Evolutionary conservation across 2,113 vertebrate genomes (phyloP).

Genomic region (Triplophysa tibetana): DNA sequence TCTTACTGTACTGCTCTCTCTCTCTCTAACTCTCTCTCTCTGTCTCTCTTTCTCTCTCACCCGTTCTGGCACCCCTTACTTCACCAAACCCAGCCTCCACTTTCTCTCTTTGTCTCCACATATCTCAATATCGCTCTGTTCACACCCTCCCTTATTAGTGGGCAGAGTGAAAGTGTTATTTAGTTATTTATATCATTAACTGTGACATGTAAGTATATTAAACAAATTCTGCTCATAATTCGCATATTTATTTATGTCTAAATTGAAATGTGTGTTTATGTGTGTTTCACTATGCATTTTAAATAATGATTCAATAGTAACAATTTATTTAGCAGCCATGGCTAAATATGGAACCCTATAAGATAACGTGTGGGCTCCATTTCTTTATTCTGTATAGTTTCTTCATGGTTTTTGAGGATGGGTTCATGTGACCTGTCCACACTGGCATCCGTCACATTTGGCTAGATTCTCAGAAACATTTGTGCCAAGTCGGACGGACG

Average conservation of each 20-base stretch:
- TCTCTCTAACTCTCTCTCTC: conserved; percentile 15
- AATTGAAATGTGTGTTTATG: neutral
- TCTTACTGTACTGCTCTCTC: conserved; percentile 40
- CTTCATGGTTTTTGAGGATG: no score
- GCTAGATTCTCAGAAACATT: no score
- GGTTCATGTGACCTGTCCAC: no score
- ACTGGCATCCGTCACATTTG: no score
- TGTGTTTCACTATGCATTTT: neutral
- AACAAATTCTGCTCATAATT: neutral
- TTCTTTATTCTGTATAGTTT: no score
- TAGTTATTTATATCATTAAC: conserved; percentile 37
- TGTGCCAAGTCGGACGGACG: no score
- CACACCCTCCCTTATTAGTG: conserved; percentile 20
- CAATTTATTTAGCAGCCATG: neutral
- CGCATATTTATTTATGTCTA: neutral
- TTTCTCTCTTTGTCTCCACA: conserved; percentile 27
- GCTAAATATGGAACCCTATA: no score
- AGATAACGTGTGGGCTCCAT: no score
- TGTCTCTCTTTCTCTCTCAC: conserved; percentile 26
- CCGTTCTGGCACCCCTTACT: neutral
- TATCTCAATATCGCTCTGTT: conserved; percentile 11
- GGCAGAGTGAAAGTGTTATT: conserved; percentile 23
- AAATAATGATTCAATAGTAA: neutral
- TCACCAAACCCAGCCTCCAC: conserved; percentile 1
- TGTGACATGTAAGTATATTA: conserved; percentile 14